Base-by-base conservation (phyloP, 2,888 invertebrate genomes). In the Ectobius pallidus region DNA sequence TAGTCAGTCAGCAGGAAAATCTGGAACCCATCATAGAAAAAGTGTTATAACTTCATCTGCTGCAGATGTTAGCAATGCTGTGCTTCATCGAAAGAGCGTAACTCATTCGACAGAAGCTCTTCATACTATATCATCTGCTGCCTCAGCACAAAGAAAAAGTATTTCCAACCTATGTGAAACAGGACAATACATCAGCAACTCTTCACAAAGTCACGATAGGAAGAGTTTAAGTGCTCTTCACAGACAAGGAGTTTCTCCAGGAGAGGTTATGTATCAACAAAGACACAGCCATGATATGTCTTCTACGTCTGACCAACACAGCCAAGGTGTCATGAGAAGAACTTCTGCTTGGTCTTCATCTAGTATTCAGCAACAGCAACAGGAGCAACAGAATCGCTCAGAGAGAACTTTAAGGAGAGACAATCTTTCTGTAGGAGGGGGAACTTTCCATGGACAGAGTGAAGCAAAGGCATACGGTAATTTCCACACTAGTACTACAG, bases 151-250 rank as follows among this genome's bases (percentile, higher is more conserved):
- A 82, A 87, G 92, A 68, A 93, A 92, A 81, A 94, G 93, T 73
- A 91, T 94, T 74, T 89, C 90, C 27, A 94, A 94, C 80, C 85
- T 94, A 1, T 90, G 91, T 71, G 93, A 93, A 75, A 90, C 89
- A 77, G 90, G 90, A 11, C 89, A 90, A 78, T 90, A 88, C 78
- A 88, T 89, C 73, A 89, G 87, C 75, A 90, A 89, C 77, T 87
- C 89, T 1, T 86, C 88, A 0, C 89, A 90, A 73, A 90, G 89
- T 77, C 87, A 86, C 11, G 93, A 94, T 76, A 86, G 94, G 74
- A 90, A 90, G 78, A 94, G 93, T 79, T 87, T 93, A 52, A 94
- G 93, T 78, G 90, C 93, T 1, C 87, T 94, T 80, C 93, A 94
- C 81, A 87, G 93, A 32, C 92, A 90, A 67, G 74, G 74, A 86